A percentile compares a stretch with the other conserved stretches of the same genome.
Evolutionary conservation across 2,797 vertebrate genomes (phyloP).

Genomic region (Setipinna tenuifilis): DNA sequence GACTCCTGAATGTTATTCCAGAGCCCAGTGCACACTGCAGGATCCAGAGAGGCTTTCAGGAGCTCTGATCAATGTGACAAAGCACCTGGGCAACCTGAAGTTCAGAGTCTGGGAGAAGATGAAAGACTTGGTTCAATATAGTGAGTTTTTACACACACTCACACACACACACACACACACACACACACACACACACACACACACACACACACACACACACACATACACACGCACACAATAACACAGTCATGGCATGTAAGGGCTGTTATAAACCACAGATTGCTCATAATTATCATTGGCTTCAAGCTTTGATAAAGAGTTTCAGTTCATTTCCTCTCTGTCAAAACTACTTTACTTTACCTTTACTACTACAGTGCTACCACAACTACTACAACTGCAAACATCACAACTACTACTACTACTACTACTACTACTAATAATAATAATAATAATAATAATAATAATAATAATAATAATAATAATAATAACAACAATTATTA

Average conservation of each 20-base stretch:
- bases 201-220: background rate
- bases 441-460: no score
- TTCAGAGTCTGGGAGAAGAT: constrained; percentile 11
- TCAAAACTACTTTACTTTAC: no score
- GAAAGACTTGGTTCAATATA: background rate
- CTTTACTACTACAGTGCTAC: no score
- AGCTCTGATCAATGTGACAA: constrained; percentile 9
- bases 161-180: background rate
- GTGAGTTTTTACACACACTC: background rate
- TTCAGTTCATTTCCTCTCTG: no score
- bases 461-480: no score
- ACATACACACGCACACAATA: background rate
- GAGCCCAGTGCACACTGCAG: constrained; percentile 6
- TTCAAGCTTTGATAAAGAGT: no score
- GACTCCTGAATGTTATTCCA: constrained; percentile 3
- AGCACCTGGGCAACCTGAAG: constrained; percentile 15
- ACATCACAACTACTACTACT: no score
- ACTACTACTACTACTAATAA: no score
- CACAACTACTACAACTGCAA: no score
- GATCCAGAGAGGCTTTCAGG: background rate
- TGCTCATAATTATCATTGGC: no score
- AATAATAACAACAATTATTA: no score
- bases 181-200: background rate
- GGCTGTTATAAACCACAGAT: no score
- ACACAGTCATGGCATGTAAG: background rate